Percentiles rank a stretch among this genome's conserved stretches.
Conservation (phyloP, 2,797 vertebrate genomes). For the Cossypha heuglini region DNA sequence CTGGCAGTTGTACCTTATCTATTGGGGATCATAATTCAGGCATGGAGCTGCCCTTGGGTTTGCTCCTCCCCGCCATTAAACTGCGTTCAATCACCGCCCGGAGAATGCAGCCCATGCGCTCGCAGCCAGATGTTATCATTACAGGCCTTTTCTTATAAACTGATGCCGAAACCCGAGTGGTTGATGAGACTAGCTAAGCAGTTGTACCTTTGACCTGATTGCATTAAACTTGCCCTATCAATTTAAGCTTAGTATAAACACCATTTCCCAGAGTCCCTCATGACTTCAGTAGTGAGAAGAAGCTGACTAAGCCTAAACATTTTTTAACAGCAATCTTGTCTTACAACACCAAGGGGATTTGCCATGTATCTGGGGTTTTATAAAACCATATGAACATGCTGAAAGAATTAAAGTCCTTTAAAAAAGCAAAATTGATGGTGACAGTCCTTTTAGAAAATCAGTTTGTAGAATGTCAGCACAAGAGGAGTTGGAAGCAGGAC, state of each 20-base stretch:
- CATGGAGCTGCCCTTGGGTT: conserved; percentile 69
- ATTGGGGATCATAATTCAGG: conserved; percentile 72
- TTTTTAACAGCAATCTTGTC: conserved; percentile 87
- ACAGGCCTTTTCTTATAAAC: conserved; percentile 82
- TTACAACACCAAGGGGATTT: conserved; percentile 87
- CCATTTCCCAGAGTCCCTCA: conserved; percentile 82
- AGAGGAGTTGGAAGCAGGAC: conserved; percentile 36
- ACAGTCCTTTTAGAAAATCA: conserved; percentile 79
- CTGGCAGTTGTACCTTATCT: conserved; percentile 73
- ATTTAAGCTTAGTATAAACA: conserved; percentile 87
- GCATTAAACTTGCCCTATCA: conserved; percentile 87
- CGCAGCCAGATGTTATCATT: conserved; percentile 84
- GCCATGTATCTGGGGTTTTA: conserved; percentile 80
- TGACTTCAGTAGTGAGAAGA: conserved; percentile 81
- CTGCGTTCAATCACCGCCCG: conserved; percentile 73
- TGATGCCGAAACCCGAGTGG: conserved; percentile 82
- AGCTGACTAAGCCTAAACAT: conserved; percentile 84
- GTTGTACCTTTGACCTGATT: conserved; percentile 86
- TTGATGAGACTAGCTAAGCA: conserved; percentile 87
- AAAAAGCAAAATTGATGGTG: conserved; percentile 81
- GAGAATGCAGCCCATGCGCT: conserved; percentile 72
- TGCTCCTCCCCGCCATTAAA: conserved; percentile 79
- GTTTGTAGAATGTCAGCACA: conserved; percentile 67
- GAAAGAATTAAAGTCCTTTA: conserved; percentile 84
- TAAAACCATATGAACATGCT: conserved; percentile 85